Base-by-base conservation (phyloP, 1,140 invertebrate genomes). In the Bombus difficillimus region DNA sequence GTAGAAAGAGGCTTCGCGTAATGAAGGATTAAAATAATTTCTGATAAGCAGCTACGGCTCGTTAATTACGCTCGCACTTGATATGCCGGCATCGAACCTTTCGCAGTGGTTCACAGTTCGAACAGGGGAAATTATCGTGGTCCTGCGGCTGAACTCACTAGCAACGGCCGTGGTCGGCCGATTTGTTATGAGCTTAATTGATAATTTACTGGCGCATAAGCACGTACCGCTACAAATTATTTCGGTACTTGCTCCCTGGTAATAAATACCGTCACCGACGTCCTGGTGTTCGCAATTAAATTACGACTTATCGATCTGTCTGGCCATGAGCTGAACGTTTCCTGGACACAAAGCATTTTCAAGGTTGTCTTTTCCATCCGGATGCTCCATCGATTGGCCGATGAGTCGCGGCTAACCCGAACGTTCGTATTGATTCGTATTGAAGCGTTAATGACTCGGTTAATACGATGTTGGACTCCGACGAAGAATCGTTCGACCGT, bases 251-350 rank as follows among this genome's bases (percentile, higher is more conserved):
- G 18, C 43, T 25, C 3, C 32, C 47, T 6, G 83, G 47, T 57
- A 78, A 89, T 78, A 83, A 89, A 88, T 86, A 86, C 73, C 28
- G 71, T 9, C 18, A 73, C 43, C 34, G 72, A 53, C 39, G 32
- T 82, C 81, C 78, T 74, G 57, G n/a, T 25, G 66, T 86, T 34
- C 41, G 47, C 85, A 84, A 89, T 89, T 90, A 78, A 89, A 87
- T 90, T 87, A 85, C 81, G 78, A 89, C 81, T 87, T 81, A 89
- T 89, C 81, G 88, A 90, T 90, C 81, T 47, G 68, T 37, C 76
- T 73, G 53, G 25, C 32, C 85, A 47, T 41, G 66, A 37, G 57
- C n/a, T 53, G 47, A 53, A 77, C 76, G 62, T 57, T 73, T 68
- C n/a, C 57, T 43, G 25, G 12, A 57, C 47, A 3, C 32, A 62